A percentile compares a stretch with the other conserved stretches of the same genome.
Conservation (phyloP, 2,113 vertebrate genomes). For the Perca flavescens region DNA sequence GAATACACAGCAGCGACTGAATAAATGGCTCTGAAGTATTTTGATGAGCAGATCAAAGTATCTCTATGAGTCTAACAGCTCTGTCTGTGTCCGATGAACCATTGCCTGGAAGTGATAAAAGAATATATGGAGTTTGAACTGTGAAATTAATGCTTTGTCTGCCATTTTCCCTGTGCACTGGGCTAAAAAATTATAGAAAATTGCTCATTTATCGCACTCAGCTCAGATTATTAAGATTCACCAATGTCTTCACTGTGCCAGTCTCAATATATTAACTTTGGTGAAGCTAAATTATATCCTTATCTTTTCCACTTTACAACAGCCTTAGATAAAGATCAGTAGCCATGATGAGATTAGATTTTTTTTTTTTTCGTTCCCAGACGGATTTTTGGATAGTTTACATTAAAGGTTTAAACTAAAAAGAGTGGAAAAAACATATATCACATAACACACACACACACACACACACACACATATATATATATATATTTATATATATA, state of each 20-base stretch:
- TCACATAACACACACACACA: no score
- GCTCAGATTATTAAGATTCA: constrained; percentile 57
- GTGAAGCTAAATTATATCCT: constrained; percentile 53
- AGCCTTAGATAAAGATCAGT: constrained; percentile 58
- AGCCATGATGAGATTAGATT: constrained; percentile 39
- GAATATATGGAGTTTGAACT: constrained; percentile 57
- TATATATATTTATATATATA: no score
- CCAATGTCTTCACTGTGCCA: constrained; percentile 48
- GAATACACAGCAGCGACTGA: constrained; percentile 14
- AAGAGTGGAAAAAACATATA: not conserved
- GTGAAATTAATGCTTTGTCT: constrained; percentile 71
- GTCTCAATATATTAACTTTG: constrained; percentile 48
- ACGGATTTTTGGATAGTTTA: constrained; percentile 3
- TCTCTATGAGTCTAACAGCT: constrained; percentile 46
- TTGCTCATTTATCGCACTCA: constrained; percentile 55
- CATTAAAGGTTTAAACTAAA: not conserved
- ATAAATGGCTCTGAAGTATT: constrained; percentile 28
- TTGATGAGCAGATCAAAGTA: constrained; percentile 53
- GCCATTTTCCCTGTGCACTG: constrained; percentile 51
- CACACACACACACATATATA: no score
- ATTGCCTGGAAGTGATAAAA: constrained; percentile 44
- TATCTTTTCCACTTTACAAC: constrained; percentile 40
- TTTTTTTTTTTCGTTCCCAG: not conserved
- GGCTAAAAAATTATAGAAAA: constrained; percentile 61
- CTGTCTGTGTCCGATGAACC: constrained; percentile 44